phyloP scores from a whole-genome alignment of 2,797 vertebrate genomes.

The Carduelis carduelis region DNA sequence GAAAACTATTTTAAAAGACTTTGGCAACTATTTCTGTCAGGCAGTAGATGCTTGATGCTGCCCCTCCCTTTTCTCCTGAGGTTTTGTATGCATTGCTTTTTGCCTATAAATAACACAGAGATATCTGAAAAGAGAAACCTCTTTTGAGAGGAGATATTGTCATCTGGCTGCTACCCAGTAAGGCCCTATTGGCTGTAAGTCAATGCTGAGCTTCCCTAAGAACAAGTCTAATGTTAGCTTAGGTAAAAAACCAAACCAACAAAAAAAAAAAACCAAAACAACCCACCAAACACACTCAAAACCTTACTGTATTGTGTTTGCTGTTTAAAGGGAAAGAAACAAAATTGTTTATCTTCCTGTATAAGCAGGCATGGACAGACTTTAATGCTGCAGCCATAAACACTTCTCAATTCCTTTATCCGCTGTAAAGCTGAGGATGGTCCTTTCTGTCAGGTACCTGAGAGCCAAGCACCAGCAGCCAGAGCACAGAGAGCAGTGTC shows the following conservation, averaged over 20 bases:
- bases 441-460: neutral
- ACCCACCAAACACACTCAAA: neutral
- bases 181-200: neutral
- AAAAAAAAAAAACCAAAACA: neutral
- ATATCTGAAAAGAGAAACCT: slow-evolving; percentile 17
- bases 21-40: neutral
- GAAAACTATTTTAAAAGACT: neutral
- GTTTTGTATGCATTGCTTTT: neutral
- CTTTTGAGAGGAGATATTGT: neutral
- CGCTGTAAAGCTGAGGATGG: neutral
- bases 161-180: slow-evolving; percentile 3
- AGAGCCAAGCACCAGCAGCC: neutral
- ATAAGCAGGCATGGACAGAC: neutral
- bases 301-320: neutral
- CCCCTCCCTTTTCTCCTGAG: neutral
- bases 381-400: neutral
- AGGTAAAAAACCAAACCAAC: neutral
- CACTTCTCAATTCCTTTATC: neutral
- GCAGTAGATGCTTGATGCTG: neutral
- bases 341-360: neutral
- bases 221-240: neutral
- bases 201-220: neutral
- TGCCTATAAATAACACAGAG: slow-evolving; percentile 29
- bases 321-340: neutral
- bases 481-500: neutral